Evolutionary conservation across 2,888 invertebrate species (phyloP), one percentile per base, ranked within the genome.

Genomic region (Ellobium chinense): DNA sequence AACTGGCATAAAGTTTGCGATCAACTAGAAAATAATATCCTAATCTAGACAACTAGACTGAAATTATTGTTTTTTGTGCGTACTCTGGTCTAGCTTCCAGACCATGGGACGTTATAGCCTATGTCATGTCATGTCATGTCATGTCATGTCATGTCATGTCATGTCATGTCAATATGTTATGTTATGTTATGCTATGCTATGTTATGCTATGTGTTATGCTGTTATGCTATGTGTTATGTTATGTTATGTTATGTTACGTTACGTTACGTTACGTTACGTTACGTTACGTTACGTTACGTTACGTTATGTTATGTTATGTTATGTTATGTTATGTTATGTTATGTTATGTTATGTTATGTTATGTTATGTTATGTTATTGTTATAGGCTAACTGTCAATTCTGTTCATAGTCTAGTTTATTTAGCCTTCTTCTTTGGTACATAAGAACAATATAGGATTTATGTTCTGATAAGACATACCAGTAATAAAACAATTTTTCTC

Each of bases 141-240:
- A 74, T 82, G 78, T 70, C 74, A 68, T 82, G 74, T 58, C 78
- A 68, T 82, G 78, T 39, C 79, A 79, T 82, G 82, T 58, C 69
- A 75, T 82, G 79, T 60, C n/a, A n/a, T n/a, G n/a, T n/a, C n/a
- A n/a, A n/a, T 82, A 75, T 82, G 75, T 65, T 76, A 79, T 75
- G 79, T 60, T 82, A 79, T 82, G 79, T 56, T 78, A 74, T 82
- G 80, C 54, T 80, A 76, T 82, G 77, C 54, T 75, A 5, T 83
- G 74, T 65, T 68, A 62, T 81, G 74, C 24, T 78, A 74, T 78
- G 78, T 66, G 70, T 46, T 70, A 72, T 77, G 77, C n/a, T 80
- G 66, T 77, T 77, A 29, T 70, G 39, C 46, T 37, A 37, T 70
- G 62, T 78, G 78, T 60, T 78, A 39, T 63, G 63, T 27, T 78